These are phyloP conservation scores for Equus przewalskii DNA, from an alignment of 2,113 vertebrate species.

Conservation along the genomic window DNA sequence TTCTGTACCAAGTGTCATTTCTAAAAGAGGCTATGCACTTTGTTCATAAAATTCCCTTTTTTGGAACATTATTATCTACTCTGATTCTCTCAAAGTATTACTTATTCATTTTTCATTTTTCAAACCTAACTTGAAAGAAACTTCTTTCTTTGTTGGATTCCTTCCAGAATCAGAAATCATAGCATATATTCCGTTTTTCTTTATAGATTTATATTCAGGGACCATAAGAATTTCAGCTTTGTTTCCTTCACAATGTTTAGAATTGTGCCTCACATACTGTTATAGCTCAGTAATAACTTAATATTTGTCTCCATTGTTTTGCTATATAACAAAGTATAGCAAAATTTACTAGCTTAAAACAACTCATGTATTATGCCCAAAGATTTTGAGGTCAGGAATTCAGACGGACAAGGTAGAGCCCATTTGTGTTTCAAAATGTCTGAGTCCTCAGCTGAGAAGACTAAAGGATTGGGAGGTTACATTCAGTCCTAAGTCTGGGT, in stretches of 20 bases:
- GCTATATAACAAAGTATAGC: neutral
- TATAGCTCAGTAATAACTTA: neutral
- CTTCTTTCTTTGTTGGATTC: neutral
- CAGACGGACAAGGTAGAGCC: neutral
- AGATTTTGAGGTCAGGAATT: neutral
- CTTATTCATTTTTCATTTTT: conserved; percentile 20
- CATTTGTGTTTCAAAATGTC: neutral
- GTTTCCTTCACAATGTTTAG: conserved; percentile 20
- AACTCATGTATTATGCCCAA: neutral
- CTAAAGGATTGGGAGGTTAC: neutral
- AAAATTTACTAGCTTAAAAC: neutral
- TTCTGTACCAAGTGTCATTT: neutral
- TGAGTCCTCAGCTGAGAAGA: neutral
- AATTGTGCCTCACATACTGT: neutral
- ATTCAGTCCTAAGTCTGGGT: neutral
- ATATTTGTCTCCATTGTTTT: neutral
- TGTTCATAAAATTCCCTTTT: neutral
- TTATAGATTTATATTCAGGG: conserved; percentile 17
- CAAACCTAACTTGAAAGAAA: conserved; percentile 1
- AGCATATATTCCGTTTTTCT: neutral
- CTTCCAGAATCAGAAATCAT: conserved; percentile 34
- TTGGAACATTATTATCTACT: neutral
- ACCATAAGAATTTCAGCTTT: neutral
- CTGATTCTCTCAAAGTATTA: conserved; percentile 10
- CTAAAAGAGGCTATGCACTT: neutral